Percentiles rank a stretch among this genome's conserved stretches.
These are phyloP conservation scores for Distichodus sexfasciatus DNA, from an alignment of 2,797 vertebrate genomes.

Conservation along the genomic window DNA sequence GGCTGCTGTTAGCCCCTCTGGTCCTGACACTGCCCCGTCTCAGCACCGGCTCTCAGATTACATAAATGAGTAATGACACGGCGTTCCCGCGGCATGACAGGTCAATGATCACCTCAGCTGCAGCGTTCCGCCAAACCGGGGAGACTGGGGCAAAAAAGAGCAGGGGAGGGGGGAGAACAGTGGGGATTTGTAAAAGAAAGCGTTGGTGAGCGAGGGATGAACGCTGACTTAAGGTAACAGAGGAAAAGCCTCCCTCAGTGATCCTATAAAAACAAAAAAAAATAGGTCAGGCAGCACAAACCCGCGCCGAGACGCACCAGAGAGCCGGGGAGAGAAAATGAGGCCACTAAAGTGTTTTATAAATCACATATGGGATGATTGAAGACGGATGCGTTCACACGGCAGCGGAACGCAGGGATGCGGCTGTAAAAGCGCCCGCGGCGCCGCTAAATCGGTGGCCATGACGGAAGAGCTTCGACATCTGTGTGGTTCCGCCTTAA, in stretches of 20 bases:
- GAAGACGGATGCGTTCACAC: background rate
- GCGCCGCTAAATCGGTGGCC: too few species aligned
- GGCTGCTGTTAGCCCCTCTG: background rate
- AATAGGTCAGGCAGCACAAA: constrained; percentile 77
- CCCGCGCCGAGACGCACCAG: constrained; percentile 54
- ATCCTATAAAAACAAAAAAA: constrained; percentile 66
- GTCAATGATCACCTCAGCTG: constrained; percentile 46
- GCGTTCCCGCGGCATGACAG: constrained; percentile 35
- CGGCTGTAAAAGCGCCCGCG: too few species aligned
- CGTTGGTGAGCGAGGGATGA: constrained; percentile 15
- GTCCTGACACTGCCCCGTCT: constrained; percentile 7
- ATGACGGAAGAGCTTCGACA: too few species aligned
- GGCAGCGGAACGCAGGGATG: background rate
- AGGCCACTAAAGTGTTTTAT: constrained; percentile 35
- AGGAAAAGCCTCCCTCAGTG: constrained; percentile 56
- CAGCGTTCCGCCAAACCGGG: constrained; percentile 8
- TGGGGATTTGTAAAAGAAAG: constrained; percentile 35
- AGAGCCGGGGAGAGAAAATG: constrained; percentile 6
- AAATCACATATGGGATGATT: constrained; percentile 19
- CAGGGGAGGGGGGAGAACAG: constrained; percentile 22
- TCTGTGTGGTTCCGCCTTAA: background rate
- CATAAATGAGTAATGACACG: constrained; percentile 51
- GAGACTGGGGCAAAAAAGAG: too few species aligned
- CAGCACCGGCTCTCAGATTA: constrained; percentile 30
- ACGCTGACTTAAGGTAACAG: constrained; percentile 38